Evolutionary conservation across 1,140 invertebrate species (phyloP), one percentile per base, ranked within the genome.

Genomic region (Panulirus ornatus): DNA sequence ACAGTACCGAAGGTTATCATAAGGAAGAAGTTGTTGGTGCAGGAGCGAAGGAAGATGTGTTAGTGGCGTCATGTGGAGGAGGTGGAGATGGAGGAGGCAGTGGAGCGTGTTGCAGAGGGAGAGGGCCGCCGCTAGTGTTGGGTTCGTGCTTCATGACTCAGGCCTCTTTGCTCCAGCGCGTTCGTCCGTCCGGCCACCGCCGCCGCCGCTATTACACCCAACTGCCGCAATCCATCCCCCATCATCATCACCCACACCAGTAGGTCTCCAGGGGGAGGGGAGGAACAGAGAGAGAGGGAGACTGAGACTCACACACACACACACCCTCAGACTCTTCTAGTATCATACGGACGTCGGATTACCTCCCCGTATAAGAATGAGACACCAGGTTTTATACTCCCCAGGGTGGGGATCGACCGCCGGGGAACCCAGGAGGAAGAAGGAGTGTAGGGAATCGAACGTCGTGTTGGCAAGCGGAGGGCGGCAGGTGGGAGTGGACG

Each of bases 401-500:
- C n/a, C n/a, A n/a, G n/a, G n/a, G n/a, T n/a, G n/a, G n/a, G n/a
- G n/a, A n/a, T n/a, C n/a, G n/a, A n/a, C n/a, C n/a, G n/a, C n/a
- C n/a, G n/a, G n/a, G n/a, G n/a, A n/a, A n/a, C n/a, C n/a, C n/a
- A n/a, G n/a, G 44, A 14, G 5, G 44, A 47, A 47, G 44, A 47
- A 5, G 14, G 14, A 5, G 44, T 47, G 44, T 5, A 34, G 34
- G 79, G 54, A 63, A 51, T 34, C 79, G 79, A 34, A 83, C 79
- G 38, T 16, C 78, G 27, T 30, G 0, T 8, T 44, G n/a, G n/a
- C n/a, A n/a, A n/a, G n/a, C n/a, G 79, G 51, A 34, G 58, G 30
- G 51, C 79, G 58, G 63, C 79, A 83, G 79, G 34, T 83, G 79
- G 79, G 54, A 66, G 79, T 66, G 79, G 51, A 58, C 79, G 36